phyloP scores from a whole-genome alignment of 2,113 vertebrate genomes.

The Varanus salvator region DNA sequence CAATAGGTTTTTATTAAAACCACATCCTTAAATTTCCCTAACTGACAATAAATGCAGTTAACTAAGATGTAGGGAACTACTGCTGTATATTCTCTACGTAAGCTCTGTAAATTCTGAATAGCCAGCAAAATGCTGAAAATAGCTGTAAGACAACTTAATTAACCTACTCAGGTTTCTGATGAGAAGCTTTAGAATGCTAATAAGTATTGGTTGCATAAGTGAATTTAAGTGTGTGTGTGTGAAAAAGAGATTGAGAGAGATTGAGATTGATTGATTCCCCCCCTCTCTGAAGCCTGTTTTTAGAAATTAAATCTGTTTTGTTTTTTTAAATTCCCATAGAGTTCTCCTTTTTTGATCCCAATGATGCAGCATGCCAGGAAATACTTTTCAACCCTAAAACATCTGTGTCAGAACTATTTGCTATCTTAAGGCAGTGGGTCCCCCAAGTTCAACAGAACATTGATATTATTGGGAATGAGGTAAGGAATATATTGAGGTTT shows the following conservation, averaged over 20 bases:
- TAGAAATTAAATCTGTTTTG: neutral
- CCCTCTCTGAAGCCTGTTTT: neutral
- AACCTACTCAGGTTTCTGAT: neutral
- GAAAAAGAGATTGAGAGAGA: no score
- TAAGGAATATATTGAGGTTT: slow-evolving; percentile 62
- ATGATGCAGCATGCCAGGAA: slow-evolving; percentile 90
- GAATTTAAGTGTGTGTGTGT: neutral
- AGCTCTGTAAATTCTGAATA: neutral
- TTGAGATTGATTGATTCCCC: neutral
- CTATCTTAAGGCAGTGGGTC: slow-evolving; percentile 97
- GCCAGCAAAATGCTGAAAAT: neutral
- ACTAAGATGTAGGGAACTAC: neutral
- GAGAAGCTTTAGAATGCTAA: neutral
- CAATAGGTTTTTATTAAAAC: slow-evolving; percentile 31
- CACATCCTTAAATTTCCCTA: neutral
- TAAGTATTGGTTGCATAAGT: neutral
- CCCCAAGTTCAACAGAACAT: slow-evolving; percentile 98
- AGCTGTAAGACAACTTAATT: neutral
- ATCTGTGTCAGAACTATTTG: slow-evolving; percentile 94
- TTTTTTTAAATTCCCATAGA: slow-evolving; percentile 76
- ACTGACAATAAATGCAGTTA: neutral
- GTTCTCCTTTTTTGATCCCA: slow-evolving; percentile 97
- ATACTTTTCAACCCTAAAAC: slow-evolving; percentile 91
- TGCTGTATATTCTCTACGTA: neutral
- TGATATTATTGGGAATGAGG: slow-evolving; percentile 92